Conservation (phyloP, 1,140 invertebrate genomes). For the Trachymyrmex cornetzi region DNA sequence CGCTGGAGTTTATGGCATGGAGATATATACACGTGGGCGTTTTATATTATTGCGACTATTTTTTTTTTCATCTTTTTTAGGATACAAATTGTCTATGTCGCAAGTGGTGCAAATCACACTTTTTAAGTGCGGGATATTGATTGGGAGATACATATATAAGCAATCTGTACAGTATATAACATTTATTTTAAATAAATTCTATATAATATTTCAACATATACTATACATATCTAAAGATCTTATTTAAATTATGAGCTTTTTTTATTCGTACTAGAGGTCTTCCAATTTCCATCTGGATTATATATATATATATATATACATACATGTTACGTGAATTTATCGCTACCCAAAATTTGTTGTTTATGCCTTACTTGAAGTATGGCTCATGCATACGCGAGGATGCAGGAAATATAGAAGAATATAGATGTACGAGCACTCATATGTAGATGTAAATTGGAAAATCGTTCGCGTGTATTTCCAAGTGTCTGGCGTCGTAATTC, state of each 20-base stretch:
- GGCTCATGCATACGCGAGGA: background rate
- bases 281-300: background rate
- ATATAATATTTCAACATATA: background rate
- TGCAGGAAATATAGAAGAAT: background rate
- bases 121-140: background rate
- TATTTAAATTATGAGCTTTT: background rate
- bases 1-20: conserved; percentile 5
- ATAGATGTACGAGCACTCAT: background rate
- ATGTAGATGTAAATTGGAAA: background rate
- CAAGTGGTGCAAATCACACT: background rate
- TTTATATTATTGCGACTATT: background rate
- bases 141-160: background rate
- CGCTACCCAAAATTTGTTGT: conserved; percentile 11
- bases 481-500: conserved; percentile 28
- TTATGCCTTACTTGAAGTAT: background rate
- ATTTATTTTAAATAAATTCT: background rate
- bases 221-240: background rate
- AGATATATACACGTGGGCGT: background rate
- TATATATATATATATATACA: too few species aligned
- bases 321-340: conserved; percentile 7
- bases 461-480: conserved; percentile 38
- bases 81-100: conserved; percentile 3
- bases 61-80: background rate
- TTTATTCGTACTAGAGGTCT: background rate
- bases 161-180: background rate